Evolutionary conservation across 2,797 vertebrate genomes (phyloP), one percentile per base, ranked within the genome.

Genomic region (Huso huso): DNA sequence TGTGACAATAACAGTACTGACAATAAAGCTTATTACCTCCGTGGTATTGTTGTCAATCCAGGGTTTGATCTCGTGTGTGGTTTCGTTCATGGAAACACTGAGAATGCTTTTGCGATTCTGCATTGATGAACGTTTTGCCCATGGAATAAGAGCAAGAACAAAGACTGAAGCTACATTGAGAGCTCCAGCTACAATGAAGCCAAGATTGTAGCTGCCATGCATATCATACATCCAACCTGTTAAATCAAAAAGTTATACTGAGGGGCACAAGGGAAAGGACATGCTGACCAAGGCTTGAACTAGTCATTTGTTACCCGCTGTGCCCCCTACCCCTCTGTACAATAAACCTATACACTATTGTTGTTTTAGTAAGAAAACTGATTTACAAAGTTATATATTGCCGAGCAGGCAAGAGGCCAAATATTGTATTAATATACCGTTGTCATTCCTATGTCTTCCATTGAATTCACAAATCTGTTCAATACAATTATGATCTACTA

Each of bases 171-270:
- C 49, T 23, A 70, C 65, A 13, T 70, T 67, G 18, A 70, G 10
- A 9, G 49, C 62, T 10, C 69, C 69, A 6, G 69, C 65, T 13
- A 67, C 69, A 18, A 70, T 12, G 49, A 70, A 70, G 65, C 69
- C 69, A 52, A 66, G 48, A 65, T 64, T 62, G 50, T 72, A 69
- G 61, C 65, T 72, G 48, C 71, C 71, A 2, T 37, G 64, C 6
- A 62, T 55, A 65, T 72, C 71, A 62, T 67, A 55, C 68, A 69
- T 67, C 68, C 71, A 72, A 10, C 71, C 71, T 72, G 51, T 49
- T 58, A 53, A 61, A 5, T 15, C 52, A 61, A 8, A 58, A n/a
- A 9, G 52, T 9, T 53, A 53, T 53, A 12, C 37, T 53, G 52
- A 9, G 52, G 52, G 52, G 7, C 52, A 53, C 12, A 12, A 12